Evolutionary conservation across 2,888 invertebrate species (phyloP), one percentile per base, ranked within the genome.

Genomic region (Cryptocheilus praepositus): DNA sequence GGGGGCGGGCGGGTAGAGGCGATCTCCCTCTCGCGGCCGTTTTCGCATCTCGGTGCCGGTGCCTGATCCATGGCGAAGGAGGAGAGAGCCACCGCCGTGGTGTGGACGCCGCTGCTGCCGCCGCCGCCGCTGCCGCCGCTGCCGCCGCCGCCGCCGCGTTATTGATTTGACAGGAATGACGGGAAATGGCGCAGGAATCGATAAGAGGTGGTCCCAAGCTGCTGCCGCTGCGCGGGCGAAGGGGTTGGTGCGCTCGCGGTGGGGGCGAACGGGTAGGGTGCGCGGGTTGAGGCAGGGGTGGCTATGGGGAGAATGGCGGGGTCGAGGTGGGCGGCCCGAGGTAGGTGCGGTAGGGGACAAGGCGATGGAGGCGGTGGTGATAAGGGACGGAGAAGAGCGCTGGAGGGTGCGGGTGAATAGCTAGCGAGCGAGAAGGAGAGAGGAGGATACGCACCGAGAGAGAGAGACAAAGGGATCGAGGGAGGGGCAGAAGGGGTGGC

Each of bases 121-220:
- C 60, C 57, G 43, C 61, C 53, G 43, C 59, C 58, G 49, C 43
- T 45, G 46, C 44, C 57, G 45, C 54, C 61, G 52, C 44, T 52
- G 54, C 45, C 44, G 45, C 69, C 67, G 69, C 61, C 67, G 67
- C 56, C 70, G 55, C 55, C 71, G 71, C 65, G 80, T 85, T 86
- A 86, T 86, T 86, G 86, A 86, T 86, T 86, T 78, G 80, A 81
- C 82, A 80, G 85, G 85, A 86, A 85, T 84, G 85, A 86, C 87
- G 87, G 86, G 85, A 87, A 88, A 87, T 86, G 84, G 88, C 86
- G 86, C 86, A 87, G 87, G 83, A 88, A 88, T 88, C 88, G 88
- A 88, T 88, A 87, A 84, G 83, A 82, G 86, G 85, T 83, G 81
- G 83, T 80, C 71, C 73, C 70, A 77, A 71, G 77, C 74, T 76